Evolutionary conservation across 2,888 invertebrate species (phyloP), one percentile per base, ranked within the genome.

Genomic region (Orthosia cruda): DNA sequence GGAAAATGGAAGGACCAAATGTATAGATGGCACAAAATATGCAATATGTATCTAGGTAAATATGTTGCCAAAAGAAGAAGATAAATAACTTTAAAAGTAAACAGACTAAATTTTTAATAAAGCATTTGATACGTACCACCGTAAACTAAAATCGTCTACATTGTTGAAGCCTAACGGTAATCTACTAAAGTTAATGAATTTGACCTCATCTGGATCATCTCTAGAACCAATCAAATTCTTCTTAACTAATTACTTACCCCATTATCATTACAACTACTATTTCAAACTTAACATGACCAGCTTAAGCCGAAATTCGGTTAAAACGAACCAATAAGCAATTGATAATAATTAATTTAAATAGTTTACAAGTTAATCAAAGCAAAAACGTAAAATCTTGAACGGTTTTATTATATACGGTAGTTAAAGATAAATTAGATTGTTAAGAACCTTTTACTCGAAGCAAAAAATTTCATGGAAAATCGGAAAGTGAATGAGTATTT

Each of bases 401-500:
- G 40, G 7, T 49, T 52, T 18, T 77, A 57, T 71, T 77, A 58
- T 63, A 50, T 54, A 50, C 23, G 55, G 61, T 57, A 59, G 26
- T 71, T 63, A 83, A 83, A 87, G 84, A 85, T 81, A 84, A 71
- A 82, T 71, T 87, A 63, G 50, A 83, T 87, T 86, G 83, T 81
- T 63, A 20, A 63, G 45, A 45, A 74, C 80, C 71, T 80, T 80
- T 85, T 77, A 83, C 80, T 71, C 69, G 4, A 62, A 75, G 49
- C 74, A 77, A 83, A 80, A 71, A 75, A 58, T 54, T 12, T 59
- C 57, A 67, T 64, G 62, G 20, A 69, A 70, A 83, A 79, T 79
- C 57, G 11, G 74, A 83, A 72, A 81, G 80, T 71, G 47, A 78
- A 64, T 69, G 65, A 69, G 88, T 90, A 90, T 90, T 84, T 90